These are phyloP conservation scores for Eucidaris tribuloides DNA, from an alignment of 35 echinoderm and acorn worm genomes.

Conservation along the genomic window DNA sequence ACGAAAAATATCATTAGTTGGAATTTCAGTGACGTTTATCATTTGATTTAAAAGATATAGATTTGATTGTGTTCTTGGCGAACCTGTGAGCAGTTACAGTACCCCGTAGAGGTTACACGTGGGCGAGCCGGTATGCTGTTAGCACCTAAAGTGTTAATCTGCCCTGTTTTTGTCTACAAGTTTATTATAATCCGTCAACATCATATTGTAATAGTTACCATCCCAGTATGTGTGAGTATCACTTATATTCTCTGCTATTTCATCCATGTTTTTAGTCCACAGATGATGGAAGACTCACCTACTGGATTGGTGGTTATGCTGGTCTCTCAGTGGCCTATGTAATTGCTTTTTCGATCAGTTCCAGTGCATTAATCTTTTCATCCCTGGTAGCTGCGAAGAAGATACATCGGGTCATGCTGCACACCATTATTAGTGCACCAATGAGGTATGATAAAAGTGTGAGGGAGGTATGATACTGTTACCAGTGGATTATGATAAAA, in stretches of 20 bases:
- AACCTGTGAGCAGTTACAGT: no score
- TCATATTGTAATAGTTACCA: neutral
- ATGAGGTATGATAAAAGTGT: neutral
- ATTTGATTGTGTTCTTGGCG: no score
- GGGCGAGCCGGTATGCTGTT: no score
- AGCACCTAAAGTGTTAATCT: neutral
- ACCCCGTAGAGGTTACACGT: neutral
- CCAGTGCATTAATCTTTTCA: neutral
- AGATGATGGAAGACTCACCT: neutral
- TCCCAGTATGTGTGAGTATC: neutral
- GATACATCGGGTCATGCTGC: neutral
- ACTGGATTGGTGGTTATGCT: slow-evolving; percentile 23
- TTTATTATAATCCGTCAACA: neutral
- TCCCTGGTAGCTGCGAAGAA: slow-evolving; percentile 19
- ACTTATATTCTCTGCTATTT: neutral
- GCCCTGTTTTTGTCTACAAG: neutral
- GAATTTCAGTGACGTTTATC: no score
- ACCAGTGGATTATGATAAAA: no score
- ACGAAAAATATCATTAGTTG: no score
- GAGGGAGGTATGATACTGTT: neutral
- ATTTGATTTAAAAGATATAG: no score
- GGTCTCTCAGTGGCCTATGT: slow-evolving; percentile 1
- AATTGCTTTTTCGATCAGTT: neutral
- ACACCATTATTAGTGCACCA: slow-evolving; percentile 30
- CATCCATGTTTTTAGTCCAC: neutral